phyloP scores from a whole-genome alignment of 2,113 vertebrate species.

The Petrocephalus microphthalmus region DNA sequence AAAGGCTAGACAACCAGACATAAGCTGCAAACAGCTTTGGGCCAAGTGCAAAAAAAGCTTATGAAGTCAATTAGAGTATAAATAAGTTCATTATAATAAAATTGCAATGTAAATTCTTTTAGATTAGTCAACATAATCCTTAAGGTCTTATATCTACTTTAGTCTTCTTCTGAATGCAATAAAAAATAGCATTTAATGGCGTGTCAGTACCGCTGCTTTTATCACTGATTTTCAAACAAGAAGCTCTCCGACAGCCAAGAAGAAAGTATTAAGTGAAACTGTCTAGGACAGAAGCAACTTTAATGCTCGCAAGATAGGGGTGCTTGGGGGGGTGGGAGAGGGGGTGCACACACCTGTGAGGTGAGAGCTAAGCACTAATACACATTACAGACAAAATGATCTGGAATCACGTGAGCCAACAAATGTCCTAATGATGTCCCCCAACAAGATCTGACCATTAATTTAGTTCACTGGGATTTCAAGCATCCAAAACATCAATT shows the following conservation, averaged over 20 bases:
- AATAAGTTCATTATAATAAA: background rate
- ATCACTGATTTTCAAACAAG: background rate
- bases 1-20: background rate
- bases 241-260: background rate
- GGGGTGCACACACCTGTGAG: background rate
- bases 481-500: background rate
- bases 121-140: background rate
- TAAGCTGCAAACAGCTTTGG: background rate
- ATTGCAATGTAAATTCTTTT: background rate
- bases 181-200: background rate
- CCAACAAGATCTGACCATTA: background rate
- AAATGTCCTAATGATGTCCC: background rate
- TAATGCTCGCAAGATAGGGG: background rate
- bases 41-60: background rate
- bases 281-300: background rate
- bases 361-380: background rate
- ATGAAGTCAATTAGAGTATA: background rate
- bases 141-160: background rate
- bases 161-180: background rate
- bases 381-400: background rate
- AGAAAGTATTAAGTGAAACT: background rate
- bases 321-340: background rate
- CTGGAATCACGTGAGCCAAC: background rate
- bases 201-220: background rate
- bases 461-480: conserved; percentile 8